Conservation (phyloP, 2,113 vertebrate genomes). For the Hyperoodon ampullatus region DNA sequence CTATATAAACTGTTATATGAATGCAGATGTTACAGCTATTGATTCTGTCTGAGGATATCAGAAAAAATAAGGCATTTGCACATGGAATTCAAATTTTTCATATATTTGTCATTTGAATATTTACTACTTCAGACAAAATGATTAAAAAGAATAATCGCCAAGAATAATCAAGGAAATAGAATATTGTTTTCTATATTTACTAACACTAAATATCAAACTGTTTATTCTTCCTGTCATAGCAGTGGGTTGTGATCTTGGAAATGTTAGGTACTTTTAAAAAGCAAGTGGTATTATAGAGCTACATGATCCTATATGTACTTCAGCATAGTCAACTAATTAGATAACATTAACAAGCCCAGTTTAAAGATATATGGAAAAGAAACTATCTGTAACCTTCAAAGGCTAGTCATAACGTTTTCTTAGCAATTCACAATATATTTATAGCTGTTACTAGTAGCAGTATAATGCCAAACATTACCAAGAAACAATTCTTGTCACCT, state of each 20-base stretch:
- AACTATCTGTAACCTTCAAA: constrained; percentile 30
- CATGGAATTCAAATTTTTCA: not conserved
- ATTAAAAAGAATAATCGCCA: not conserved
- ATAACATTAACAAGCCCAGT: not conserved
- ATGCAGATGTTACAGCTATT: not conserved
- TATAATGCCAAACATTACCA: not conserved
- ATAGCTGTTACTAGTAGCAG: not conserved
- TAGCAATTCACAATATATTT: constrained; percentile 1
- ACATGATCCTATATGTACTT: not conserved
- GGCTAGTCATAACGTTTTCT: constrained; percentile 53
- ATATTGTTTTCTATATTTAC: not conserved
- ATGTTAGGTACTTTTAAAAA: not conserved
- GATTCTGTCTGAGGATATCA: not conserved
- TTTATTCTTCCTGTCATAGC: not conserved
- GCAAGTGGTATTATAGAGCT: not conserved
- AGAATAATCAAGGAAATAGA: not conserved
- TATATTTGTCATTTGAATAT: not conserved
- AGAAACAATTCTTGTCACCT: not conserved
- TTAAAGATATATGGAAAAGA: not conserved
- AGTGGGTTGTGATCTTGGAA: not conserved
- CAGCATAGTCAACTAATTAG: constrained; percentile 43
- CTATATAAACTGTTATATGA: not conserved
- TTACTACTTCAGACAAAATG: not conserved
- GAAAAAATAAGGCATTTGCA: not conserved
- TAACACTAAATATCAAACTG: not conserved